A percentile compares a stretch with the other conserved stretches of the same genome.
These are phyloP conservation scores for Tinamus major DNA, from an alignment of 2,797 vertebrate genomes.

Conservation along the genomic window DNA sequence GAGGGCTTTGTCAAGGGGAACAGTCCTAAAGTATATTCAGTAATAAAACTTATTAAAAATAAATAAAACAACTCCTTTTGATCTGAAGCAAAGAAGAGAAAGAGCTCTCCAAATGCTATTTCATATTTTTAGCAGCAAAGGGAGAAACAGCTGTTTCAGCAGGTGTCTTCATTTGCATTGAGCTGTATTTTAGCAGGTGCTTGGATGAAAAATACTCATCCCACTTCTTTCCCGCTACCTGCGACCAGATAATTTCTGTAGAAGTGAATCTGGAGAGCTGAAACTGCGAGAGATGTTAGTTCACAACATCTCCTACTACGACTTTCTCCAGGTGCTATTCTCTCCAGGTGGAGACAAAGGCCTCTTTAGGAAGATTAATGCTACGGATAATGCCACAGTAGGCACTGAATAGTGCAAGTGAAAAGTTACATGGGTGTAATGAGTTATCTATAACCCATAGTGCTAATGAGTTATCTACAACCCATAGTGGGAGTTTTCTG, in stretches of 20 bases:
- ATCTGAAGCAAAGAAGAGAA: not conserved
- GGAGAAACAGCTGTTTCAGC: constrained; percentile 33
- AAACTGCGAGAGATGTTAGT: not conserved
- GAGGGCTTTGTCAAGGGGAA: not conserved
- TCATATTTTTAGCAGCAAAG: not conserved
- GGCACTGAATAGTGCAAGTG: not conserved
- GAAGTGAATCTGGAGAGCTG: not conserved
- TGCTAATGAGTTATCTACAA: not conserved
- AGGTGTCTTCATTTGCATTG: not conserved
- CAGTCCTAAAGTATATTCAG: not conserved
- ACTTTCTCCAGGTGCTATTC: too few relatives aligned
- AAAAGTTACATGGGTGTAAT: not conserved
- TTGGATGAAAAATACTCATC: not conserved
- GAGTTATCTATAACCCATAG: not conserved
- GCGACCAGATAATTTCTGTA: not conserved
- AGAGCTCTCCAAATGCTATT: constrained; percentile 9
- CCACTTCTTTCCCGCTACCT: not conserved
- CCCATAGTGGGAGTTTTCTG: not conserved
- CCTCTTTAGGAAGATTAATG: not conserved
- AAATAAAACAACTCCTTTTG: not conserved
- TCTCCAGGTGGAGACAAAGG: not conserved
- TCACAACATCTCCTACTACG: not conserved
- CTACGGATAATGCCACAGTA: not conserved
- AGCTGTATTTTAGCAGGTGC: not conserved
- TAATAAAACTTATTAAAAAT: not conserved